A percentile compares a stretch with the other conserved stretches of the same genome.
These are phyloP conservation scores for Penaeus indicus DNA, from an alignment of 1,140 invertebrate genomes.

Conservation along the genomic window DNA sequence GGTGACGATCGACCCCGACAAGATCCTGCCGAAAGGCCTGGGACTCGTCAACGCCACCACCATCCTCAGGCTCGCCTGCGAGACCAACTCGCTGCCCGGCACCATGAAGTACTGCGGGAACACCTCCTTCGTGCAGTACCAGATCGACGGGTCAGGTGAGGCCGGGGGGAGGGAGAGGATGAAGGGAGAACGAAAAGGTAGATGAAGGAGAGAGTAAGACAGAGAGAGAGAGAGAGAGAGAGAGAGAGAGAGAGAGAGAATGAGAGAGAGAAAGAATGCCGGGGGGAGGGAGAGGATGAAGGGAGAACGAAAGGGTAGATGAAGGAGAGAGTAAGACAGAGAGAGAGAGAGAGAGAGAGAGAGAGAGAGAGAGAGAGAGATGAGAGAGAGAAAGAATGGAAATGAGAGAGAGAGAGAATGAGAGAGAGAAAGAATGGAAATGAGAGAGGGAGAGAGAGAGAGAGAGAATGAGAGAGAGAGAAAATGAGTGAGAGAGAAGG, in stretches of 20 bases:
- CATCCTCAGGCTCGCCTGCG: slow-evolving; percentile 47
- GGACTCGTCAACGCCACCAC: slow-evolving; percentile 58
- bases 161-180: background rate
- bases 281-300: background rate
- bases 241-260: too few species aligned
- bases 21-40: slow-evolving; percentile 51
- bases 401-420: too few species aligned
- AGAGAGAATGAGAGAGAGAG: background rate
- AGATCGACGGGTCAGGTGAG: slow-evolving; percentile 53
- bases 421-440: too few species aligned
- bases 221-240: background rate
- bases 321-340: background rate
- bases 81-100: background rate
- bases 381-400: too few species aligned
- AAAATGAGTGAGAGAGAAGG: background rate
- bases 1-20: slow-evolving; percentile 51
- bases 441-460: background rate
- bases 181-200: background rate
- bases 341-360: background rate
- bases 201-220: background rate
- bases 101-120: slow-evolving; percentile 51
- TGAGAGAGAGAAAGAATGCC: too few species aligned
- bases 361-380: slow-evolving; percentile 21
- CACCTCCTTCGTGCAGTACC: slow-evolving; percentile 41
- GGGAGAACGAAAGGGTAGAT: background rate